Evolutionary conservation across 2,888 invertebrate species (phyloP), one percentile per base, ranked within the genome.

Genomic region (Lutraria lutraria): DNA sequence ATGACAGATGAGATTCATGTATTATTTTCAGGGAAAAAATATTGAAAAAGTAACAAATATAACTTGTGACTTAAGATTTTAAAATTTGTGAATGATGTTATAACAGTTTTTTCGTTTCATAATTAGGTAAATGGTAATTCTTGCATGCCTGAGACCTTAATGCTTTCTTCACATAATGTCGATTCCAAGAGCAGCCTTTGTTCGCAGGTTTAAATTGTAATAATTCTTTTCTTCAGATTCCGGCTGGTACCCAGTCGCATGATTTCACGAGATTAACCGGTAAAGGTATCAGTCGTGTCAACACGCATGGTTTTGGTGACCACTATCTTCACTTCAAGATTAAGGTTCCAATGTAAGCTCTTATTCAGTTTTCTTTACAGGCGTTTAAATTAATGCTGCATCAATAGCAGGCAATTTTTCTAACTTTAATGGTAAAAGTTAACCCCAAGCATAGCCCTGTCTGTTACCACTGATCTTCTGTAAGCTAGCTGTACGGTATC

Each of bases 281-380:
- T 56, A 99, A 99, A 97, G 99, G 99, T 0, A 98, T 99, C 97
- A 98, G 98, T 96, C 98, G 98, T 92, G 98, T 99, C 2, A 98
- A 98, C 95, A 98, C 98, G 16, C 98, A 98, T 92, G 99, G 99
- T 0, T 97, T 98, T 94, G 99, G 99, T 0, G 99, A 99, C 97
- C 99, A 99, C 97, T 99, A 99, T 96, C 98, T 99, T 19, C 98
- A 98, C 95, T 97, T 99, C 79, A 99, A 99, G 97, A 98, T 99
- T 95, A 97, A 97, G 95, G 97, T 98, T 93, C 99, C 99, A 0
- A 98, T 98, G 97, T 97, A 93, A 94, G 95, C 92, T n/a, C 21
- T 29, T n/a, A 15, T 76, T 31, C 76, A 76, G n/a, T 68, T 68
- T 53, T 0, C 16, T 43, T 43, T 43, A 8, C n/a, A n/a, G n/a